These are phyloP conservation scores for Clamator glandarius DNA, from an alignment of 2,797 vertebrate species.

Conservation along the genomic window DNA sequence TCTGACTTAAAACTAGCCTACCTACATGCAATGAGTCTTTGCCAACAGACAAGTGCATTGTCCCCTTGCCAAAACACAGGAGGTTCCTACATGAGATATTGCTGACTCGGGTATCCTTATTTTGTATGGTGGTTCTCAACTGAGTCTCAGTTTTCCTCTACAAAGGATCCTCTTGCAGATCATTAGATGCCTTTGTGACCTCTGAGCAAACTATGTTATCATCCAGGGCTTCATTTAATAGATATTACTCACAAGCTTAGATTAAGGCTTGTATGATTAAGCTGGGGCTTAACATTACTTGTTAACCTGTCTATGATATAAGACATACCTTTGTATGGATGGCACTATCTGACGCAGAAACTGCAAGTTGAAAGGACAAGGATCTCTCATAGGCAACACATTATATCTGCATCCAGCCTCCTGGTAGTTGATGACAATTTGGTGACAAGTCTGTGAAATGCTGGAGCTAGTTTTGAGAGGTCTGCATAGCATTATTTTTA, in stretches of 20 bases:
- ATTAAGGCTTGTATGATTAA: neutral
- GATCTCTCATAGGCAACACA: neutral
- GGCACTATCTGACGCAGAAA: neutral
- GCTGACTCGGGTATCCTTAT: neutral
- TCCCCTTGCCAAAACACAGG: neutral
- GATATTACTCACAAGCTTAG: neutral
- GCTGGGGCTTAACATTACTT: neutral
- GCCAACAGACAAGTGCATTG: neutral
- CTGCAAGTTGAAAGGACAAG: neutral
- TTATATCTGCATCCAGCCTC: neutral
- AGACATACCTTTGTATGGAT: neutral
- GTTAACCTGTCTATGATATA: neutral
- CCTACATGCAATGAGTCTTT: neutral
- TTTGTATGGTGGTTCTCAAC: neutral
- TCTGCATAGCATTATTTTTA: neutral
- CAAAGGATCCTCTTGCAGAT: neutral
- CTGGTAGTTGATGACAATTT: neutral
- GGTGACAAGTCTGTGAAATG: neutral
- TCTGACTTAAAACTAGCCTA: neutral
- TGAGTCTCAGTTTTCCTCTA: neutral
- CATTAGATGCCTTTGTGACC: neutral
- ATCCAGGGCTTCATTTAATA: neutral
- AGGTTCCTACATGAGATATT: neutral
- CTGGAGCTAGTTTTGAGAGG: neutral
- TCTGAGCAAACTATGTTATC: neutral